Conservation (phyloP, 2,888 invertebrate genomes). For the Oscheius sp. region DNA sequence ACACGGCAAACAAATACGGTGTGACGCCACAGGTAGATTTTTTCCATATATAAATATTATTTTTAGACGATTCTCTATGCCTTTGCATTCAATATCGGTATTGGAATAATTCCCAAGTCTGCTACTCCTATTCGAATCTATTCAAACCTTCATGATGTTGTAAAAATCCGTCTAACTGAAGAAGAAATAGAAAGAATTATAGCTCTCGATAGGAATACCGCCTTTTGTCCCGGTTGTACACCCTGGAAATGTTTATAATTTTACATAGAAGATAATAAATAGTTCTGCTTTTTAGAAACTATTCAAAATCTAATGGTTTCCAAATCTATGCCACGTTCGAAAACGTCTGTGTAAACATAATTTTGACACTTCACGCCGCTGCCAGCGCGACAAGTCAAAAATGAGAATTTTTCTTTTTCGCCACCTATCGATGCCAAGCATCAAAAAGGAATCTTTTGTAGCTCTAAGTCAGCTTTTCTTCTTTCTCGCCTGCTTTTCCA, state of each 20-base stretch:
- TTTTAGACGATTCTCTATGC: conserved; percentile 55
- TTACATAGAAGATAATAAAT: background rate
- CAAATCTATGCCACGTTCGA: too few species aligned
- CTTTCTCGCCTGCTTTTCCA: too few species aligned
- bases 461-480: too few species aligned
- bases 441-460: too few species aligned
- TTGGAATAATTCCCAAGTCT: conserved; percentile 54
- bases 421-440: too few species aligned
- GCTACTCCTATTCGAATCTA: conserved; percentile 49
- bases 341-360: too few species aligned
- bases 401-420: too few species aligned
- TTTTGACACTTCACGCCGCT: too few species aligned
- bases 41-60: background rate
- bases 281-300: too few species aligned
- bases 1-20: conserved; percentile 76
- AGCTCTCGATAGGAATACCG: conserved; percentile 38
- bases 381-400: too few species aligned
- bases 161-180: conserved; percentile 34
- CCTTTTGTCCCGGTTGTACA: conserved; percentile 43
- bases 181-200: conserved; percentile 38
- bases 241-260: conserved; percentile 44
- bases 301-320: too few species aligned
- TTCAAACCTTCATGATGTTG: conserved; percentile 44
- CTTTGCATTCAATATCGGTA: conserved; percentile 44
- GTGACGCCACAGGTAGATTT: conserved; percentile 15